Conservation (phyloP, 2,113 vertebrate genomes). For the Phyllopteryx taeniolatus region DNA sequence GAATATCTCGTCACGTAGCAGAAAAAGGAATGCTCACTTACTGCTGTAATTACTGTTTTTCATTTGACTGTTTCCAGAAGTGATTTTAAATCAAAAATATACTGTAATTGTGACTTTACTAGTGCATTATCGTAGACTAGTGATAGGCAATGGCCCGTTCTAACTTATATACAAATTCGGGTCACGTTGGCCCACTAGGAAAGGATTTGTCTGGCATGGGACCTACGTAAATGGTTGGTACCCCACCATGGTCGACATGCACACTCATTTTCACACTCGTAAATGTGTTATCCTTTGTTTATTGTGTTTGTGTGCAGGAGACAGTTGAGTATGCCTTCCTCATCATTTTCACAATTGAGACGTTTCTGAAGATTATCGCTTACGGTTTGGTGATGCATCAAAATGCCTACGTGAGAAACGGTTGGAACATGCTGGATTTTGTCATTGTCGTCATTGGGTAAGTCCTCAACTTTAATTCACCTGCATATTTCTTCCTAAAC, state of each 20-base stretch:
- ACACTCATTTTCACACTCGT: not conserved
- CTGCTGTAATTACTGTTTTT: too few species aligned
- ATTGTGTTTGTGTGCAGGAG: constrained; percentile 81
- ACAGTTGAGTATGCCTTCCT: constrained; percentile 99
- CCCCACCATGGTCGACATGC: not conserved
- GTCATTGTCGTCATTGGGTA: constrained; percentile 99
- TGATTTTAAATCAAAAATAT: not conserved
- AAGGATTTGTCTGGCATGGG: not conserved
- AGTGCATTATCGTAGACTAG: not conserved
- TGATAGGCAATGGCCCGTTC: not conserved
- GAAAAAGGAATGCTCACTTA: too few species aligned
- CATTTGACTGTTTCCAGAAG: too few species aligned
- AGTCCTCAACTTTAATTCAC: constrained; percentile 56
- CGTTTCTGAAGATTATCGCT: constrained; percentile 99
- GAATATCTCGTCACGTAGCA: too few species aligned
- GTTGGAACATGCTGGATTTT: constrained; percentile 99
- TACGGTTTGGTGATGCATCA: constrained; percentile 98
- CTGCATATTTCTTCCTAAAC: not conserved
- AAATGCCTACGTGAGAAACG: constrained; percentile 96
- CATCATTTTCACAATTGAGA: constrained; percentile 99
- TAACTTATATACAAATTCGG: not conserved
- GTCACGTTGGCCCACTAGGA: not conserved
- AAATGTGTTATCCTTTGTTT: constrained; percentile 5
- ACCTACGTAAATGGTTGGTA: not conserved
- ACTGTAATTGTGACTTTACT: not conserved